These are phyloP conservation scores for Sesamia inferens DNA, from an alignment of 2,888 invertebrate species.

Conservation along the genomic window DNA sequence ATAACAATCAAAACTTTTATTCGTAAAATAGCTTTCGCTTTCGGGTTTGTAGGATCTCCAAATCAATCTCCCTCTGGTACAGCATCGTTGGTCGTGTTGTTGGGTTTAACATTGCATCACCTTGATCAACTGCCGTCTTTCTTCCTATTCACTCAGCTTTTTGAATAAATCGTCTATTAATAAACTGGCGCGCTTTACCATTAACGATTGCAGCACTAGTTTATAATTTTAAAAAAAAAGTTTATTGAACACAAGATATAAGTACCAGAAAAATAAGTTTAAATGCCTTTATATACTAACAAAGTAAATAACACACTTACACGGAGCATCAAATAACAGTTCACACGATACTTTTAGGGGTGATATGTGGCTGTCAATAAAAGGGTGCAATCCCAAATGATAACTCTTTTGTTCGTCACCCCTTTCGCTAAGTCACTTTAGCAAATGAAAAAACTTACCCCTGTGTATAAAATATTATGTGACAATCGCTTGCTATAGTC, in stretches of 20 bases:
- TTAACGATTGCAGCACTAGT: too few species aligned
- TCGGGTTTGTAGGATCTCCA: neutral
- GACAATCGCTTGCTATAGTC: neutral
- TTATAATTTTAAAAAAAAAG: too few species aligned
- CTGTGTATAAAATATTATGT: constrained; percentile 33
- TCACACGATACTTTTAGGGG: constrained; percentile 66
- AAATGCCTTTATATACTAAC: neutral
- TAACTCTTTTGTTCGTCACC: constrained; percentile 71
- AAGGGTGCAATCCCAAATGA: constrained; percentile 68
- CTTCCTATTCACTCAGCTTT: too few species aligned
- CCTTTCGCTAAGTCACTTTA: constrained; percentile 72
- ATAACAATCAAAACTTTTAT: neutral
- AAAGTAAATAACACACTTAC: neutral
- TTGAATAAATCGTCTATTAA: too few species aligned
- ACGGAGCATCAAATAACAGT: constrained; percentile 31
- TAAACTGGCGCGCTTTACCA: too few species aligned
- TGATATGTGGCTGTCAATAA: constrained; percentile 59
- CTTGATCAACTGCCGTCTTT: too few species aligned
- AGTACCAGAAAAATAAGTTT: neutral
- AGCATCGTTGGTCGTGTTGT: too few species aligned
- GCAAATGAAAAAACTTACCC: constrained; percentile 67
- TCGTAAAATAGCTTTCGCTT: neutral
- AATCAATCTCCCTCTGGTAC: too few species aligned
- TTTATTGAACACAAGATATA: too few species aligned
- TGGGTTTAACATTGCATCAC: too few species aligned